Evolutionary conservation across 2,113 vertebrate species (phyloP), one percentile per base, ranked within the genome.

Genomic region (Strigops habroptila): DNA sequence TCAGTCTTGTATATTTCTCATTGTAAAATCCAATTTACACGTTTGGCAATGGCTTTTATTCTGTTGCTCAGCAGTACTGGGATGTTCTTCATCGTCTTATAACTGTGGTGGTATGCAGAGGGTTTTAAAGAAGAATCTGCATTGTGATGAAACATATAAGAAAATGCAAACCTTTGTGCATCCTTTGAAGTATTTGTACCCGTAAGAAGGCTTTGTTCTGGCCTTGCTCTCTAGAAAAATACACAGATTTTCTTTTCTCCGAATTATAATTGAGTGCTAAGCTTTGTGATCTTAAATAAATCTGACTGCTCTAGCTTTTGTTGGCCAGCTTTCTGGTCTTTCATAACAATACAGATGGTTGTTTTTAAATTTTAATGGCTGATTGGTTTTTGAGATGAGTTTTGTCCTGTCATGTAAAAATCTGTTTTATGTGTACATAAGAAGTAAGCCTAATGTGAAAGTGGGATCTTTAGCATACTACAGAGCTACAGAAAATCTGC

Each of bases 241-340:
- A 57, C 0, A 3, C 33, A 37, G 55, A 25, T 86, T 91, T 95
- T 82, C 51, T 75, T 90, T 87, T 73, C 16, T 76, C 21, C 10
- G 46, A 44, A 1, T 82, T 76, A 46, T 19, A 86, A 63, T 75
- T 52, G 37, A 64, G 65, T n/a, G 6, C 75, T 94, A 92, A 94
- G 59, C 71, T 94, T 69, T 82, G 48, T 83, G 76, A 88, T 90
- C 86, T 90, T 67, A 86, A 90, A 69, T 44, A 79, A 79, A 70
- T 79, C 43, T 14, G 4, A n/a, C 44, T 41, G 41, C 57, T 82
- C 30, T 46, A 60, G 68, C 37, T 87, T 90, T 89, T 90, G 70
- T 82, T 7, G 5, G 35, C 53, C 28, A 52, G 35, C 39, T 71
- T 88, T 88, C 37, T 64, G 62, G 16, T 83, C 63, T 82, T 89